Conservation (phyloP, 2,113 vertebrate genomes). For the Strix aluco region DNA sequence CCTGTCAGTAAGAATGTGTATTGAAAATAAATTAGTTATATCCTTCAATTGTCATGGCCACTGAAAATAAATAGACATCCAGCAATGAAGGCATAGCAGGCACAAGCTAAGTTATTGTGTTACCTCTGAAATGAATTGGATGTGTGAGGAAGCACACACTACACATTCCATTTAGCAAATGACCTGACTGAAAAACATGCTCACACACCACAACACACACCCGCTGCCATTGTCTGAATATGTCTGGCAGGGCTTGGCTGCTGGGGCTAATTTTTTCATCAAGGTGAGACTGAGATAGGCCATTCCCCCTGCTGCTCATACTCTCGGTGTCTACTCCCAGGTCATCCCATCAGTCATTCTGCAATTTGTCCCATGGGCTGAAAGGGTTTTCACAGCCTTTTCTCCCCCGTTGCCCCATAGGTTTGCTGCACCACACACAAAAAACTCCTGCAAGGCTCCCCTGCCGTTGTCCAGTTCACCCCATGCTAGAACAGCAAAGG, state of each 20-base stretch:
- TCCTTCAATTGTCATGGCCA: neutral
- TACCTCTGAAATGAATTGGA: neutral
- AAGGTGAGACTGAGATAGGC: neutral
- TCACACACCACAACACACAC: neutral
- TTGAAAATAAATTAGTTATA: constrained; percentile 24
- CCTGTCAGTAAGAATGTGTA: neutral
- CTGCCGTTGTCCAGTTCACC: neutral
- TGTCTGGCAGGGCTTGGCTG: neutral
- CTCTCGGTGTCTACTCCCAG: neutral
- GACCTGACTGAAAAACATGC: accelerated
- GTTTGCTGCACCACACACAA: neutral
- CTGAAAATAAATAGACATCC: neutral
- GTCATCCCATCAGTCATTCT: neutral
- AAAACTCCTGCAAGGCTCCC: neutral
- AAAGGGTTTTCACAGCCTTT: neutral
- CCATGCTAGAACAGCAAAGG: neutral
- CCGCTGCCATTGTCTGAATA: accelerated
- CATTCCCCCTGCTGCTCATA: accelerated
- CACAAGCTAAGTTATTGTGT: neutral
- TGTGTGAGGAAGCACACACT: neutral
- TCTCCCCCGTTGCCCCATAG: neutral
- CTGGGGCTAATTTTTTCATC: neutral
- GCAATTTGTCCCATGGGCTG: accelerated
- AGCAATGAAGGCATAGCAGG: neutral
- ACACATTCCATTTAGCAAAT: neutral